Base-by-base conservation (phyloP, 1,140 invertebrate genomes). In the Temnothorax longispinosus region DNA sequence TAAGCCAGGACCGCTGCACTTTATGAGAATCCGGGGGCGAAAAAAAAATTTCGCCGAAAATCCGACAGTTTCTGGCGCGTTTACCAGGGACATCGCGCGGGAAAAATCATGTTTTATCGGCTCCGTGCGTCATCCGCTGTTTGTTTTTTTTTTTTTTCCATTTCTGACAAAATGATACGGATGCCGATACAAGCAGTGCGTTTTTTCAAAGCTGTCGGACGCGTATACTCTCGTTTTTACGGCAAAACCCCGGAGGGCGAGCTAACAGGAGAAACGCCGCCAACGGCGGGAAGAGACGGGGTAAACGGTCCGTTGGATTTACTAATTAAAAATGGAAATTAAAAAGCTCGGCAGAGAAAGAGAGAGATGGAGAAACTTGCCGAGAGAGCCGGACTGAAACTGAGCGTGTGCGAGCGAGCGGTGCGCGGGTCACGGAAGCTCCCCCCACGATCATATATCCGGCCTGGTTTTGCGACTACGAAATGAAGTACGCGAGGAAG, bases 241-340 rank as follows among this genome's bases (percentile, higher is more conserved):
- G 15, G 56, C 27, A n/a, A 50, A 75, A 50, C 67, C 38, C 54
- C 69, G 69, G 67, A 60, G 52, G 27, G 27, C 69, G 41, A 72
- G 27, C 41, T 67, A 58, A 8, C 38, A 3, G 64, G 21, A 47
- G 41, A 86, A 82, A 44, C 54, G 41, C 75, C 38, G 50, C 21
- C 52, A 27, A 54, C 52, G 64, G 27, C 27, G 27, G 27, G 8
- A 18, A 44, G 56, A 67, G 41, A 21, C 47, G n/a, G 38, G 52
- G 44, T 81, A 80, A 86, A 86, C 85, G 85, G 76, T 81, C 44
- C 75, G 85, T 54, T 86, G 85, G 85, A 86, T 86, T 86, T 86
- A 82, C 64, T 86, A 86, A 86, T 81, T 80, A 86, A 86, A 86
- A 86, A 86, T 86, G 75, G 44, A 84, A 84, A 84, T 84, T 84